Evolutionary conservation across 2,888 invertebrate species (phyloP).

Genomic region (Mellilla xanthometata): DNA sequence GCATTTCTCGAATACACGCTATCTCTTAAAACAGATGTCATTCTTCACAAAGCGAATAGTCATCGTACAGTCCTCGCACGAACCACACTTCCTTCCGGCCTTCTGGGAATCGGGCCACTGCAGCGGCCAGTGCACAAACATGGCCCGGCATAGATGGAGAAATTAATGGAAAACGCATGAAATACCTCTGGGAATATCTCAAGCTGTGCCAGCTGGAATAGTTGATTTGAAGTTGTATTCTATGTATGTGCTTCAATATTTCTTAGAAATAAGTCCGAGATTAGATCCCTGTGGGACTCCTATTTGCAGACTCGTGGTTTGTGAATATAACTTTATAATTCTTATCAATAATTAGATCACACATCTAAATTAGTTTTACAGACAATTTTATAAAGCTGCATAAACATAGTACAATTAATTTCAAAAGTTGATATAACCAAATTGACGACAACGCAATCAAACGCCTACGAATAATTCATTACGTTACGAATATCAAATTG

Average conservation of each 20-base stretch:
- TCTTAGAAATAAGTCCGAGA: neutral
- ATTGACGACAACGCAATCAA: neutral
- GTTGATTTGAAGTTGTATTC: neutral
- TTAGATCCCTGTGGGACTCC: slow-evolving; percentile 14
- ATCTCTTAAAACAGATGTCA: neutral
- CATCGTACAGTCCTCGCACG: slow-evolving; percentile 59
- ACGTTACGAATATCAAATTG: neutral
- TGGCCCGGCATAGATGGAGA: slow-evolving; percentile 21
- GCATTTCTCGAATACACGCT: neutral
- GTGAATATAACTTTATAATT: neutral
- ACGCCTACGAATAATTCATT: neutral
- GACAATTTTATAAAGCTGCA: too few relatives aligned
- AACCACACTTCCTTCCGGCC: slow-evolving; percentile 63
- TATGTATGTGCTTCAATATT: slow-evolving; percentile 1
- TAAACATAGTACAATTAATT: neutral
- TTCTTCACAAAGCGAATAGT: slow-evolving; percentile 11
- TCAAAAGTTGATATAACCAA: neutral
- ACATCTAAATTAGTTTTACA: too few relatives aligned
- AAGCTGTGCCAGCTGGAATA: neutral
- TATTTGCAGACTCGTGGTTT: neutral
- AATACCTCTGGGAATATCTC: slow-evolving; percentile 21
- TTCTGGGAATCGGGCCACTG: slow-evolving; percentile 53
- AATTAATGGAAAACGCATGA: slow-evolving; percentile 36
- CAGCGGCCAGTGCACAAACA: slow-evolving; percentile 5
- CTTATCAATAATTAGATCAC: too few relatives aligned